Conservation (phyloP, 2,888 invertebrate genomes). For the Gnatocerus cornutus region DNA sequence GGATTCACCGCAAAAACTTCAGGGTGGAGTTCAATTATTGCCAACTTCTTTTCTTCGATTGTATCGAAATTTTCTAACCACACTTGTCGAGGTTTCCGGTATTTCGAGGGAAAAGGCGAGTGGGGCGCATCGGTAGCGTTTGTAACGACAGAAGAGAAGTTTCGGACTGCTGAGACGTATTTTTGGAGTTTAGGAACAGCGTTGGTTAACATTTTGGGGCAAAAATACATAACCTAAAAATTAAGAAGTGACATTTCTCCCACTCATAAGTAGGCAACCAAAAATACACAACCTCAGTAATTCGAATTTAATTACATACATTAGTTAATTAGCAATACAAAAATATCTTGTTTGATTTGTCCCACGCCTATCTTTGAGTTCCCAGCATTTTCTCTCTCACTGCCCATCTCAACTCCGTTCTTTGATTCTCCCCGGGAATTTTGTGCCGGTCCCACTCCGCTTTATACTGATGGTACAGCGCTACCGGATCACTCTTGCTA, state of each 20-base stretch:
- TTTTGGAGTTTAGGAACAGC: not conserved
- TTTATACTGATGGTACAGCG: slow-evolving; percentile 84
- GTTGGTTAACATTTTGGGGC: not conserved
- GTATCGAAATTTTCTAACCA: slow-evolving; percentile 92
- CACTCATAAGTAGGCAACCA: not conserved
- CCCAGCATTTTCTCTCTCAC: slow-evolving; percentile 81
- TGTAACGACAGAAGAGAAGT: not conserved
- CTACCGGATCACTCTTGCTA: slow-evolving; percentile 79
- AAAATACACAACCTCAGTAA: not conserved
- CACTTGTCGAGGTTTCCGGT: slow-evolving; percentile 81
- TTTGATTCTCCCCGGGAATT: slow-evolving; percentile 83
- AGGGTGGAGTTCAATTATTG: slow-evolving; percentile 92
- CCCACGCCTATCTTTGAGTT: too few species aligned
- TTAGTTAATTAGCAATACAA: too few species aligned
- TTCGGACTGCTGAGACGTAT: not conserved
- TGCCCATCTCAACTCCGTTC: slow-evolving; percentile 80
- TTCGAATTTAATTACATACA: too few species aligned
- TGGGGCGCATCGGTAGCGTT: slow-evolving; percentile 64
- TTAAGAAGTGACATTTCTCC: not conserved
- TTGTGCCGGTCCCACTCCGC: slow-evolving; percentile 83
- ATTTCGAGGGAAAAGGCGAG: slow-evolving; percentile 73
- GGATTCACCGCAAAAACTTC: slow-evolving; percentile 88
- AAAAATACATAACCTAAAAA: not conserved
- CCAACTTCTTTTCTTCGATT: slow-evolving; percentile 84
- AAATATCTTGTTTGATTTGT: not conserved